Base-by-base conservation (phyloP, 37 sponge, comb jelly and placozoan genomes). In the Agelas oroides region DNA sequence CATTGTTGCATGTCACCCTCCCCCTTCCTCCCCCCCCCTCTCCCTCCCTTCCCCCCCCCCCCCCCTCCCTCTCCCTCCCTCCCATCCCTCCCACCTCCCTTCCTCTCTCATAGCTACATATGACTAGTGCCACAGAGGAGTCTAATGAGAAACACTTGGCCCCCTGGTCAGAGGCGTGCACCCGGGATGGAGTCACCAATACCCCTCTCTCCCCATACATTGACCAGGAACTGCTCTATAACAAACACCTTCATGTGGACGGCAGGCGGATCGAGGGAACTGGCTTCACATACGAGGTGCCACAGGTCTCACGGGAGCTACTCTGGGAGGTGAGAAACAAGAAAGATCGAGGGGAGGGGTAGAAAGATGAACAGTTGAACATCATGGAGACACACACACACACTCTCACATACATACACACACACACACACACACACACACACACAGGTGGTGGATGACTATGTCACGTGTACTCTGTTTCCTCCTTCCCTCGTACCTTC, bases 101-200 rank as follows among this genome's bases (percentile, higher is more conserved):
- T 15, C n/a, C n/a, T 32, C 53, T 34, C 59, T 34, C 56, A 13
- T 40, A 92, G 87, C 64, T 93, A 1, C 40, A 93, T 80, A 87
- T 96, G 88, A 37, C 88, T 31, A 73, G 83, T 37, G 92, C 87
- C 12, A 82, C 79, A 2, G 94, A 97, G 32, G 94, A 92, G 59
- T 90, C 92, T 17, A 99, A 99, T 87, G 99, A 99, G 81, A 99
- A 99, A 86, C 99, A 99, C 81, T 52, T 97, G 82, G 88, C 68
- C 1, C 99, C 99, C 15, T 99, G 99, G 99, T 91, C 96, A 0
- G 91, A 91, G 25, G 90, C 90, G 53, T 99, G 99, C 69, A 39
- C 38, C 15, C 65, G 65, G 54, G 92, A 94, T 32, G 86, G 83
- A 13, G 54, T 99, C 18, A 1, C 33, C 32, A 97, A 91, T 76